phyloP scores from a whole-genome alignment of 2,797 vertebrate genomes.

The Girardinus metallicus region DNA sequence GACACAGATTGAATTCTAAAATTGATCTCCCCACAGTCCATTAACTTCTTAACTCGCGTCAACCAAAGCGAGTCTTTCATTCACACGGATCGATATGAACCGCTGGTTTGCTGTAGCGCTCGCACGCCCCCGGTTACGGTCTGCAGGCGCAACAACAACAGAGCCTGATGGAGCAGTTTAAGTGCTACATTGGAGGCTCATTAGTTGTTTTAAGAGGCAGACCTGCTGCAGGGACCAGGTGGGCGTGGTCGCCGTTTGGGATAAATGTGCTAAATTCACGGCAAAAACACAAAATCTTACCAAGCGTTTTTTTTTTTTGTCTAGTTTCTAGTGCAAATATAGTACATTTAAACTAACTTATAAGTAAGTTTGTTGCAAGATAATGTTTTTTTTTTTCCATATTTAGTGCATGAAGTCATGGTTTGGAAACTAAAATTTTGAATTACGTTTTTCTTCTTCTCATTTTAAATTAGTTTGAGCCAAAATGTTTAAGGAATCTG shows the following conservation, averaged over 20 bases:
- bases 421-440: too few relatives aligned
- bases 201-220: background rate
- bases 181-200: background rate
- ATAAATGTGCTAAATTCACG: background rate
- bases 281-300: too few relatives aligned
- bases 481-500: too few relatives aligned
- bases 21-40: conserved; percentile 6
- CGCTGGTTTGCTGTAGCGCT: background rate
- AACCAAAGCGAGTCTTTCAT: background rate
- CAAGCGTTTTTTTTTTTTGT: too few relatives aligned
- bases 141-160: background rate
- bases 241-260: background rate
- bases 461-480: too few relatives aligned
- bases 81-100: background rate
- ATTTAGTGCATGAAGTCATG: too few relatives aligned
- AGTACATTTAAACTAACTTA: too few relatives aligned
- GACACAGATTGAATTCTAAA: conserved; percentile 1
- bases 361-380: too few relatives aligned
- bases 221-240: background rate
- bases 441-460: too few relatives aligned
- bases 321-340: too few relatives aligned
- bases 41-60: conserved; percentile 13
- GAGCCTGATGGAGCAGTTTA: background rate
- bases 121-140: background rate
- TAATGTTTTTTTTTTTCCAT: too few relatives aligned